phyloP scores from a whole-genome alignment of 1,140 invertebrate genomes.

The Atta cephalotes region DNA sequence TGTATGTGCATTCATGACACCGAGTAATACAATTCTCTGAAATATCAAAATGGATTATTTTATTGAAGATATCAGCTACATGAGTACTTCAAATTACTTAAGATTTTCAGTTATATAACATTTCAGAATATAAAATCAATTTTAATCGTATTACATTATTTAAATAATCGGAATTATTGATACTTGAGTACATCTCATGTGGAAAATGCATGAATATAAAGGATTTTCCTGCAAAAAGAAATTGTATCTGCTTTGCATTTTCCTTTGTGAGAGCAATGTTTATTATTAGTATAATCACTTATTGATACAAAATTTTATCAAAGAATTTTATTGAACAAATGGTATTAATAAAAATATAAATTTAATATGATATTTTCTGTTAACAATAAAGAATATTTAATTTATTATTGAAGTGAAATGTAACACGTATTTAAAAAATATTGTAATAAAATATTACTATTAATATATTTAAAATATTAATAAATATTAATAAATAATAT shows the following conservation, averaged over 20 bases:
- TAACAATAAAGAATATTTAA: neutral
- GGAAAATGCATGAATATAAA: neutral
- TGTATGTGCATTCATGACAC: conserved; percentile 25
- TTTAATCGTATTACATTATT: neutral
- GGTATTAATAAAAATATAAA: neutral
- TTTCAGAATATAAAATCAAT: conserved; percentile 11
- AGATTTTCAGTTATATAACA: neutral
- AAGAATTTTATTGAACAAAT: neutral
- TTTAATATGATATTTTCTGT: neutral
- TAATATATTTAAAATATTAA: too few relatives aligned
- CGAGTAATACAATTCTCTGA: neutral
- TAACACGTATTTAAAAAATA: neutral
- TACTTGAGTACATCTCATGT: neutral
- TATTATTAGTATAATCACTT: conserved; percentile 4
- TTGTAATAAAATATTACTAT: neutral
- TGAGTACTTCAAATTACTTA: neutral
- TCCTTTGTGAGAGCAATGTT: neutral
- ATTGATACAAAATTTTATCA: neutral
- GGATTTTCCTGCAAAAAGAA: neutral
- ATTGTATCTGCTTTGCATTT: conserved; percentile 9
- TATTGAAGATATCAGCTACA: conserved; percentile 11
- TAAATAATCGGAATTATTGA: neutral
- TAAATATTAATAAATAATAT: too few relatives aligned
- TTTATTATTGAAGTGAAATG: neutral
- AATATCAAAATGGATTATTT: conserved; percentile 24